Evolutionary conservation across 2,888 invertebrate genomes (phyloP), one percentile per base, ranked within the genome.

Genomic region (Eremobia ochroleuca): DNA sequence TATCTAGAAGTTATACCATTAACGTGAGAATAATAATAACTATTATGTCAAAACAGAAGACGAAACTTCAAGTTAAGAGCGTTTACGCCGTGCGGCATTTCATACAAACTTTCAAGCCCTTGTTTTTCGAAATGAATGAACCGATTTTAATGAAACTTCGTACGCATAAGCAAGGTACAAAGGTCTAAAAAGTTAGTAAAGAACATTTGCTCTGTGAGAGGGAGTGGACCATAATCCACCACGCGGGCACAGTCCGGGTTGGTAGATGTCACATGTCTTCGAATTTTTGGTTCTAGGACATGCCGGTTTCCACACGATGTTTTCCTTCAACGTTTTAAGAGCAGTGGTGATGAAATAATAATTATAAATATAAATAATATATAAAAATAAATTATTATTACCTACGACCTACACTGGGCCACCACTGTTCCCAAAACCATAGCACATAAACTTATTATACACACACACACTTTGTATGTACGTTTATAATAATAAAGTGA

Each of bases 401-500:
- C n/a, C n/a, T n/a, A n/a, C n/a, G n/a, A n/a, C n/a, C n/a, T n/a
- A n/a, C 49, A 49, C 21, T 21, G 8, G 6, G 46, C 46, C 8
- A 21, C 49, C 21, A 49, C 52, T 25, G 52, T 25, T 25, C 52
- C 18, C 4, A 25, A 68, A 69, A 52, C n/a, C 25, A 34, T 15
- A 74, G 18, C 11, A 67, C 6, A 46, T 25, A 46, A 31, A 28
- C n/a, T 74, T 43, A 62, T n/a, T 31, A 69, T 21, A 72, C 21
- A 28, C 52, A 28, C 31, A 46, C 25, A n/a, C n/a, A n/a, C n/a
- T n/a, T n/a, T n/a, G n/a, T 52, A 11, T 25, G 52, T 25, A n/a
- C 21, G 31, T 21, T 55, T 34, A 61, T 43, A 70, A 34, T 25
- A 80, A 62, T 28, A 66, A 18, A 61, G 49, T 46, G 40, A 46